Conservation (phyloP, 2,888 invertebrate genomes). For the Holacanthella duospinosa region DNA sequence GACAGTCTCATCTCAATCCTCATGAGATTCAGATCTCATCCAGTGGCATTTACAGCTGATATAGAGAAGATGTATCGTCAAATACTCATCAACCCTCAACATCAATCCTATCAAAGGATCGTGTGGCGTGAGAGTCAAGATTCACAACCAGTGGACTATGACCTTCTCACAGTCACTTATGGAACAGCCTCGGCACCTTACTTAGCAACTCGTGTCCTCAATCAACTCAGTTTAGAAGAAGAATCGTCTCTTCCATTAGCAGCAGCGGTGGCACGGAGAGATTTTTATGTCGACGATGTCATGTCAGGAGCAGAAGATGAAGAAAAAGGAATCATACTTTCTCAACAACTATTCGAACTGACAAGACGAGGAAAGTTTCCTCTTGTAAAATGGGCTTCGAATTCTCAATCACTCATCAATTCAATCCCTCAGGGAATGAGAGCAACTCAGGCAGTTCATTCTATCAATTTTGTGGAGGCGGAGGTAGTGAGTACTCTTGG, state of each 20-base stretch:
- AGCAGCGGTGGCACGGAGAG: not conserved
- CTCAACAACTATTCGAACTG: not conserved
- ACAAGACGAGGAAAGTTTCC: not conserved
- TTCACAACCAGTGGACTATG: not conserved
- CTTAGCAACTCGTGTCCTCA: not conserved
- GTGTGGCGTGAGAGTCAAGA: conserved; percentile 38
- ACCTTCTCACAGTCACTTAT: not conserved
- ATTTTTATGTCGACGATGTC: not conserved
- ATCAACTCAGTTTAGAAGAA: not conserved
- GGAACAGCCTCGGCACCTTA: not conserved
- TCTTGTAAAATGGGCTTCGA: not conserved
- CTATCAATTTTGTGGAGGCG: not conserved
- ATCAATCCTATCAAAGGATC: conserved; percentile 40
- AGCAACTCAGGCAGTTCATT: not conserved
- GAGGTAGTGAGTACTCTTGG: not conserved
- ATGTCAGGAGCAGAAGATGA: not conserved
- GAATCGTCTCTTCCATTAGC: not conserved
- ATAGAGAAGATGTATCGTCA: conserved; percentile 41
- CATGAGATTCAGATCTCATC: conserved; percentile 36
- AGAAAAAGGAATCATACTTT: not conserved
- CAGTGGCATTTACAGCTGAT: conserved; percentile 39
- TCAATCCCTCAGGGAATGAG: not conserved
- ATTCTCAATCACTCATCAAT: not conserved
- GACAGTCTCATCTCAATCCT: conserved; percentile 39
- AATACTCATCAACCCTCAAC: conserved; percentile 32